Evolutionary conservation across 2,888 invertebrate species (phyloP).

Genomic region (Rhogogaster chlorosoma): DNA sequence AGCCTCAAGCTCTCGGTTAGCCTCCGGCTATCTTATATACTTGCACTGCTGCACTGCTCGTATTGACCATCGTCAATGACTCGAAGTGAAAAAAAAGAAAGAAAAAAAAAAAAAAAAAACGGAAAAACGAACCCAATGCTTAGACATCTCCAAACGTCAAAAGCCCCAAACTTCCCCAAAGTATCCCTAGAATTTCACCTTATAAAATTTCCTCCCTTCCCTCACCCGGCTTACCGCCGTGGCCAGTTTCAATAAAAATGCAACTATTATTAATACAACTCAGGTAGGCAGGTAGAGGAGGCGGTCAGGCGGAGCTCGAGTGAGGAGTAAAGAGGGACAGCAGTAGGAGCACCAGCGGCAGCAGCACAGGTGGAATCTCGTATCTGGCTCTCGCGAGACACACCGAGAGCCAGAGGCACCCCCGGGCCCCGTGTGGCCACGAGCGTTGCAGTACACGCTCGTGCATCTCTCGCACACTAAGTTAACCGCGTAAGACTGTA

Average conservation of each 20-base stretch:
- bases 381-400: conserved; percentile 68
- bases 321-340: conserved; percentile 55
- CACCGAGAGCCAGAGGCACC: conserved; percentile 34
- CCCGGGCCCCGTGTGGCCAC: conserved; percentile 37
- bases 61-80: conserved; percentile 19
- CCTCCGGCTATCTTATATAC: conserved; percentile 6
- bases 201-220: not conserved
- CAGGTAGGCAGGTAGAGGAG: conserved; percentile 53
- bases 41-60: not conserved
- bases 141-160: not conserved
- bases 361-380: conserved; percentile 76
- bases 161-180: not conserved
- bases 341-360: conserved; percentile 62
- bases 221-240: not conserved
- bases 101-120: not conserved
- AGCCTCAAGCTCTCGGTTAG: conserved; percentile 10
- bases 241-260: conserved; percentile 56
- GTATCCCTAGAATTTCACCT: not conserved
- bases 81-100: not conserved
- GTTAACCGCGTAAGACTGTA: not conserved
- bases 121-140: not conserved
- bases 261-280: conserved; percentile 63
- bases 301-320: conserved; percentile 52
- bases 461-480: conserved; percentile 7
- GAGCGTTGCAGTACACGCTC: conserved; percentile 24